A percentile compares a stretch with the other conserved stretches of the same genome.
phyloP scores from a whole-genome alignment of 1,140 invertebrate species.

The Apocrypta bakeri region DNA sequence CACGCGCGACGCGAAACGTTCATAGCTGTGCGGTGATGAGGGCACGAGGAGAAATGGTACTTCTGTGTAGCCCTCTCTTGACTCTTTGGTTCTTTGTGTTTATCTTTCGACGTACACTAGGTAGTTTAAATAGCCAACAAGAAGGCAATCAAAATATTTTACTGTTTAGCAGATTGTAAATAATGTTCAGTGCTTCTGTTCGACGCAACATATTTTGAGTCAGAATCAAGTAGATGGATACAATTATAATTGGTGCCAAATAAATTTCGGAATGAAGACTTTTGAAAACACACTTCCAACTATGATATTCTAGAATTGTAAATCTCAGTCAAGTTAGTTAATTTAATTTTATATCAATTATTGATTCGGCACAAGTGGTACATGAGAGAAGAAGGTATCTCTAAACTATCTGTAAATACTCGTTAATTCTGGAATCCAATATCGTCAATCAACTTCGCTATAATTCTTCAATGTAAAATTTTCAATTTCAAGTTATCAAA shows the following conservation, averaged over 20 bases:
- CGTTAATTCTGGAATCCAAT: too few relatives aligned
- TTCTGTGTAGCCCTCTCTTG: neutral
- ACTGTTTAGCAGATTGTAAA: neutral
- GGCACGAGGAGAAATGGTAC: neutral
- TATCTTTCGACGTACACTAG: neutral
- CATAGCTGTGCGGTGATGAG: neutral
- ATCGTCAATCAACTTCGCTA: neutral
- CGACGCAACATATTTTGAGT: neutral
- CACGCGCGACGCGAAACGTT: neutral
- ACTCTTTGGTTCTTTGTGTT: neutral
- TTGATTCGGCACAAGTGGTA: too few relatives aligned
- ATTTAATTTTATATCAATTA: too few relatives aligned
- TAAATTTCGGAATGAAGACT: neutral
- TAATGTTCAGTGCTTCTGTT: neutral
- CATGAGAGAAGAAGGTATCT: neutral
- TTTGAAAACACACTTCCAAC: too few relatives aligned
- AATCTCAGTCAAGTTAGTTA: too few relatives aligned
- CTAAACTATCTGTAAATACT: too few relatives aligned
- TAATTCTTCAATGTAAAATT: neutral
- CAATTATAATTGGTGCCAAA: neutral
- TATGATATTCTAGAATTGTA: too few relatives aligned
- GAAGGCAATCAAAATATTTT: conserved; percentile 3
- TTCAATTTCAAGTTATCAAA: neutral
- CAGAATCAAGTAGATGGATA: neutral
- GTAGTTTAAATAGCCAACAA: neutral